Evolutionary conservation across 2,888 invertebrate genomes (phyloP).

Genomic region (Calameuta filiformis): DNA sequence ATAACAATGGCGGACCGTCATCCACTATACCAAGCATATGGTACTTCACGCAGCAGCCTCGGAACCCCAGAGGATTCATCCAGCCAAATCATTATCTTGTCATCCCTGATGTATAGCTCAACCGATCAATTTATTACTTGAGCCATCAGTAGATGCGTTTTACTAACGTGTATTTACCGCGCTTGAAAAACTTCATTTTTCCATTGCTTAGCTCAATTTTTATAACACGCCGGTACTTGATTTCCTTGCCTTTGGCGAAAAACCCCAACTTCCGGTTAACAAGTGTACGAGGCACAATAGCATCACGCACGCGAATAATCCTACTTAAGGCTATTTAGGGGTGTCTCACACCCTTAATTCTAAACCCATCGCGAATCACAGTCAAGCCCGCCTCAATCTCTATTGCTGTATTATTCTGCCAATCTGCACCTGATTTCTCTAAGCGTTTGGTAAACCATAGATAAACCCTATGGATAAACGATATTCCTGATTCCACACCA

Average conservation of each 20-base stretch:
- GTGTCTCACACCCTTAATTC: conserved; percentile 41
- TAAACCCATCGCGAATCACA: conserved; percentile 34
- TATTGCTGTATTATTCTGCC: conserved; percentile 43
- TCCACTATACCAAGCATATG: conserved; percentile 37
- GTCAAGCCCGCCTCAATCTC: conserved; percentile 30
- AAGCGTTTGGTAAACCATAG: conserved; percentile 43
- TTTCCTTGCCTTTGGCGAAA: conserved; percentile 11
- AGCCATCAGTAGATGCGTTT: conserved; percentile 2
- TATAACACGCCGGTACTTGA: neutral
- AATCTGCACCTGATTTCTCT: conserved; percentile 47
- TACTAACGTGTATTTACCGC: neutral
- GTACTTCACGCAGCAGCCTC: conserved; percentile 37
- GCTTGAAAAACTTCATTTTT: neutral
- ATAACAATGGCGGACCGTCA: conserved; percentile 27
- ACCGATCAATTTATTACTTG: conserved; percentile 10
- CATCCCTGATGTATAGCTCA: conserved; percentile 41
- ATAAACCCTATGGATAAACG: conserved; percentile 29
- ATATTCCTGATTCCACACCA: conserved; percentile 25
- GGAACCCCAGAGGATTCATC: conserved; percentile 26
- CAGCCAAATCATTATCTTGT: conserved; percentile 47
- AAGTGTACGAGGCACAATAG: conserved; percentile 22
- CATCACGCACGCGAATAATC: conserved; percentile 38
- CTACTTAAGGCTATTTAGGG: conserved; percentile 50
- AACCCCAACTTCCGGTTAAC: conserved; percentile 16
- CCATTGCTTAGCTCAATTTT: neutral